Conservation (phyloP, 2,797 vertebrate genomes). For the Alca torda region DNA sequence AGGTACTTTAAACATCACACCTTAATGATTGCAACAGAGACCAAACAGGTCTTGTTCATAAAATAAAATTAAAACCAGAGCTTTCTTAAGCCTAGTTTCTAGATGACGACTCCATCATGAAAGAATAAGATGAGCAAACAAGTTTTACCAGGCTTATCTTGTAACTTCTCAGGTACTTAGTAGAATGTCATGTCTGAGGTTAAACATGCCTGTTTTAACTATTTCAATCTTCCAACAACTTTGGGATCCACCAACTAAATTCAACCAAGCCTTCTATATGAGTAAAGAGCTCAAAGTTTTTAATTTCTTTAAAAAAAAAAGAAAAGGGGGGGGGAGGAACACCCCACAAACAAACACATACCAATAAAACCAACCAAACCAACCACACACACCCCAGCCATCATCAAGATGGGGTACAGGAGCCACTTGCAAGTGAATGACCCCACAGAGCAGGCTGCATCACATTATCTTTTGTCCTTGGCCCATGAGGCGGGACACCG, state of each 20-base stretch:
- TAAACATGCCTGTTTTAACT: not conserved
- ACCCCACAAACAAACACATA: not conserved
- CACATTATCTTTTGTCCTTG: rapidly evolving
- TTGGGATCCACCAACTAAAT: not conserved
- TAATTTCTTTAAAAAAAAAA: not conserved
- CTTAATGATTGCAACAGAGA: not conserved
- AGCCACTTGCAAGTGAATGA: not conserved
- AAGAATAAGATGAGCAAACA: not conserved
- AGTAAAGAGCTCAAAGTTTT: not conserved
- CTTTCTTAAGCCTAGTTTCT: not conserved
- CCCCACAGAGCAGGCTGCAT: not conserved
- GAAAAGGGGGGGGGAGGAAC: not conserved
- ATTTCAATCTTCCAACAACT: not conserved
- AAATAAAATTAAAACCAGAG: not conserved
- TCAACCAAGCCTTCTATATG: not conserved
- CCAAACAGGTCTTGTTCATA: not conserved
- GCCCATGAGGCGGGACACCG: not conserved
- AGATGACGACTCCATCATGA: not conserved
- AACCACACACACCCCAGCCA: not conserved
- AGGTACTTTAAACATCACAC: not conserved
- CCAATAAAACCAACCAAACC: not conserved
- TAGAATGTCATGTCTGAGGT: not conserved
- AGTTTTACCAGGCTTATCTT: not conserved
- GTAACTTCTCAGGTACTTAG: not conserved
- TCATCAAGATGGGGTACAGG: not conserved